Percentiles rank a stretch among this genome's conserved stretches.
Conservation (phyloP, 30 jellyfish, hydroid and myxozoan species). For the Mastigias papua region DNA sequence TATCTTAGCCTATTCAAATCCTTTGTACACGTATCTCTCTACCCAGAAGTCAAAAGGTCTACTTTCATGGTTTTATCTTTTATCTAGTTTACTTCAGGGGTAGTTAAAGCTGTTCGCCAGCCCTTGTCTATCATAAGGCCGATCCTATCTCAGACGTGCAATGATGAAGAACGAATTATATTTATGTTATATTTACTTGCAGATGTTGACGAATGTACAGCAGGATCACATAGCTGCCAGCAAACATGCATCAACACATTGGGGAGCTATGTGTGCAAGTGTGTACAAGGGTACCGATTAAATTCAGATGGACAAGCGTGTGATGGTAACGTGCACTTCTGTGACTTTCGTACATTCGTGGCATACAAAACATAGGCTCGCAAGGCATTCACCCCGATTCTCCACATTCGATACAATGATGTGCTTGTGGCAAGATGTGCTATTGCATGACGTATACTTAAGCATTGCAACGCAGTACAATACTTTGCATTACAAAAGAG, state of each 20-base stretch:
- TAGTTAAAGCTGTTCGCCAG: too few relatives aligned
- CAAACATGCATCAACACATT: slow-evolving; percentile 68
- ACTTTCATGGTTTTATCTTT: background rate
- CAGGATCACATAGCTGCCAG: slow-evolving; percentile 55
- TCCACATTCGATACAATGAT: too few relatives aligned
- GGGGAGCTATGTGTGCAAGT: slow-evolving; percentile 67
- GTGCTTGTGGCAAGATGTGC: too few relatives aligned
- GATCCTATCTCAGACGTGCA: too few relatives aligned
- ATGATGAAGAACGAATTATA: background rate
- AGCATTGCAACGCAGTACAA: background rate
- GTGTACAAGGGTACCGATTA: slow-evolving; percentile 60
- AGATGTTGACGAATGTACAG: slow-evolving; percentile 74
- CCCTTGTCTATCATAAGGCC: too few relatives aligned
- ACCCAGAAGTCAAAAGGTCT: too few relatives aligned
- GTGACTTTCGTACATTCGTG: too few relatives aligned
- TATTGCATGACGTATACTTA: background rate
- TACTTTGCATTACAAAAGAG: background rate
- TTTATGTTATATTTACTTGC: background rate
- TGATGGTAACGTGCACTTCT: slow-evolving; percentile 40
- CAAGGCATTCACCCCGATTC: too few relatives aligned
- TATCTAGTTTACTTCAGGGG: background rate
- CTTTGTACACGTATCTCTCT: too few relatives aligned
- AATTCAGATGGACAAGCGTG: slow-evolving; percentile 59
- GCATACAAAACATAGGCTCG: too few relatives aligned
- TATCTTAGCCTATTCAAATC: too few relatives aligned